Evolutionary conservation across 1,140 invertebrate genomes (phyloP).

Genomic region (Lasaia peninsularis): DNA sequence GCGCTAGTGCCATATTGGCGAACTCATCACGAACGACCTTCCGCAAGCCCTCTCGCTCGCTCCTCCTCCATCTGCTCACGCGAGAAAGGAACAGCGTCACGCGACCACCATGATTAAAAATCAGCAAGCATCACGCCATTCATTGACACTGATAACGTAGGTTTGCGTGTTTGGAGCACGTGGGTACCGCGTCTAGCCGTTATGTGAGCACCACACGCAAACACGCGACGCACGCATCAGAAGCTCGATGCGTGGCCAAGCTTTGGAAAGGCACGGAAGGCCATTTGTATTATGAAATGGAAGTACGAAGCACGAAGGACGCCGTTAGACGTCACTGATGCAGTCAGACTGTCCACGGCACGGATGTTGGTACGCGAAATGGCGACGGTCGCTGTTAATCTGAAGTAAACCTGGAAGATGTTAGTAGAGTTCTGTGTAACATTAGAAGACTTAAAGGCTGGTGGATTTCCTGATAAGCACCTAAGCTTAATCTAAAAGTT

Average conservation of each 20-base stretch:
- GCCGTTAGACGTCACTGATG: neutral
- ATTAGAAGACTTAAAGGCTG: no score
- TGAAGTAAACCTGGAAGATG: no score
- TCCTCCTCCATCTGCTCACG: slow-evolving; percentile 12
- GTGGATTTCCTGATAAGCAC: no score
- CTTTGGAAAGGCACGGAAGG: slow-evolving; percentile 23
- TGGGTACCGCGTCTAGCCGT: slow-evolving; percentile 27
- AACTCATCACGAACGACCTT: slow-evolving; percentile 7
- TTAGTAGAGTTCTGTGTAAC: no score
- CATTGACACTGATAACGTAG: slow-evolving; percentile 34
- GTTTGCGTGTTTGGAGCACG: slow-evolving; percentile 36
- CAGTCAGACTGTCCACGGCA: neutral
- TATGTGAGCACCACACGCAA: slow-evolving; percentile 27
- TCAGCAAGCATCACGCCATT: slow-evolving; percentile 37
- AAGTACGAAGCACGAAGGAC: slow-evolving; percentile 7
- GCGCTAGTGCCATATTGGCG: neutral
- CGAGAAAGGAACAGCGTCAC: slow-evolving; percentile 25
- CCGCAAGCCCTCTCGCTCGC: slow-evolving; percentile 18
- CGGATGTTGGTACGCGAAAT: no score
- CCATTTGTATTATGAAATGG: slow-evolving; percentile 1
- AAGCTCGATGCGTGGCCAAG: slow-evolving; percentile 27
- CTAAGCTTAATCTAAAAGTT: no score
- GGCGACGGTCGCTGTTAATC: no score
- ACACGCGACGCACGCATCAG: slow-evolving; percentile 35
- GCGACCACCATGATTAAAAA: slow-evolving; percentile 38